Percentiles rank a stretch among this genome's conserved stretches.
These are phyloP conservation scores for Takifugu ocellatus DNA, from an alignment of 2,797 vertebrate genomes.

Conservation along the genomic window DNA sequence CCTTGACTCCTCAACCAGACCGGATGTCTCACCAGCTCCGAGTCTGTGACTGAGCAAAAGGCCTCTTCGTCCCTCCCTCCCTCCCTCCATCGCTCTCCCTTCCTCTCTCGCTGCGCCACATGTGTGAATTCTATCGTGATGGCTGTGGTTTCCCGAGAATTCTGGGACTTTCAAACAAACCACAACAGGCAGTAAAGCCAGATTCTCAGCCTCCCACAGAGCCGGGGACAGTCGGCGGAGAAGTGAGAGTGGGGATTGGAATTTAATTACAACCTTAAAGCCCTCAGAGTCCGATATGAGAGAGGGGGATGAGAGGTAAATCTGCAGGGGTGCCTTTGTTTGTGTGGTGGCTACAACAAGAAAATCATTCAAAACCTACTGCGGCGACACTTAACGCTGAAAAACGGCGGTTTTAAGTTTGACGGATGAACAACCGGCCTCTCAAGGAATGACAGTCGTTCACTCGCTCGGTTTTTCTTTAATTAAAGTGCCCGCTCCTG, in stretches of 20 bases:
- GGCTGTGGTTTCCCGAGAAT: conserved; percentile 66
- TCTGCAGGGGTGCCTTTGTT: conserved; percentile 75
- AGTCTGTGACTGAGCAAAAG: conserved; percentile 41
- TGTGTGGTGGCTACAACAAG: conserved; percentile 68
- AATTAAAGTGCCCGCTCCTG: conserved; percentile 62
- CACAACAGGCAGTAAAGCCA: conserved; percentile 76
- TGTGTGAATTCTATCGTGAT: conserved; percentile 72
- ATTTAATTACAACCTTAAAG: conserved; percentile 78
- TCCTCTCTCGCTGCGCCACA: conserved; percentile 54
- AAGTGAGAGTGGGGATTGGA: conserved; percentile 76
- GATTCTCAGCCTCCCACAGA: conserved; percentile 76
- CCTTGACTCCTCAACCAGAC: conserved; percentile 48
- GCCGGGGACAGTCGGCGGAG: conserved; percentile 68
- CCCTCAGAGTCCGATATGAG: conserved; percentile 76
- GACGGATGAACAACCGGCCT: conserved; percentile 61
- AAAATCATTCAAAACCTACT: conserved; percentile 70
- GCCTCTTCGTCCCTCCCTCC: conserved; percentile 28
- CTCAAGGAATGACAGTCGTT: conserved; percentile 47
- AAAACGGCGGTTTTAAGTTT: conserved; percentile 57
- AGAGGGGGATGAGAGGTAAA: conserved; percentile 73
- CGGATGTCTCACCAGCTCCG: conserved; percentile 55
- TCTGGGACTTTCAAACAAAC: conserved; percentile 75
- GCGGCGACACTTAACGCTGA: conserved; percentile 56
- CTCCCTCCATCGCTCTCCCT: background rate
- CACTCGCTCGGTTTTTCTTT: conserved; percentile 60